Conservation (phyloP, 1,140 invertebrate species). For the Amphibalanus amphitrite region DNA sequence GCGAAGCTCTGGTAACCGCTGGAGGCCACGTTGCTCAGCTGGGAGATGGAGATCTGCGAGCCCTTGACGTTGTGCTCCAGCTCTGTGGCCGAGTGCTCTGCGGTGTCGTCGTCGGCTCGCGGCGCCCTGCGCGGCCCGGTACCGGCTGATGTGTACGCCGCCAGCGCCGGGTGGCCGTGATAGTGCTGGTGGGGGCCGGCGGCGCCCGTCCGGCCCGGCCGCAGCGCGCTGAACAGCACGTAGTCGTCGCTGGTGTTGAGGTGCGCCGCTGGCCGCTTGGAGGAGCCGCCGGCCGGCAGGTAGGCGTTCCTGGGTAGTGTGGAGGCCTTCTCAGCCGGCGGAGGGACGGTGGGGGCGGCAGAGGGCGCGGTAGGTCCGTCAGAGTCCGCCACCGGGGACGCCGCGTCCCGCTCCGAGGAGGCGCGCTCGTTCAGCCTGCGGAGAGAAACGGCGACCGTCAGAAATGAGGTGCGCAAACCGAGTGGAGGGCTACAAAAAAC, state of each 20-base stretch:
- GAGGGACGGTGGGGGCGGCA: neutral
- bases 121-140: conserved; percentile 27
- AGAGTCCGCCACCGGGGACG: neutral
- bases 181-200: conserved; percentile 15
- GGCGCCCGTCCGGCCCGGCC: conserved; percentile 13
- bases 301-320: conserved; percentile 52
- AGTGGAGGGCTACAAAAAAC: too few species aligned
- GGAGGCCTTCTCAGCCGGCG: conserved; percentile 28
- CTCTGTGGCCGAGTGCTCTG: conserved; percentile 31
- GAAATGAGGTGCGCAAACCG: too few species aligned
- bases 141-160: neutral
- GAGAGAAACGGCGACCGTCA: conserved; percentile 18
- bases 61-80: conserved; percentile 28
- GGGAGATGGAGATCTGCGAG: conserved; percentile 54
- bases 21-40: conserved; percentile 60
- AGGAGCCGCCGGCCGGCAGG: conserved; percentile 29
- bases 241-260: conserved; percentile 27
- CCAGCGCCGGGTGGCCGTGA: conserved; percentile 12
- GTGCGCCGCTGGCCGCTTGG: conserved; percentile 21
- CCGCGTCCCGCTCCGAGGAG: neutral
- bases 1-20: conserved; percentile 82
- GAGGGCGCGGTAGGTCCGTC: too few species aligned
- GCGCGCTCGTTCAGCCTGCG: neutral
- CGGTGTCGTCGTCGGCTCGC: conserved; percentile 39
- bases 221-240: conserved; percentile 25